These are phyloP conservation scores for Malacosoma neustria DNA, from an alignment of 2,888 invertebrate species.

Conservation along the genomic window DNA sequence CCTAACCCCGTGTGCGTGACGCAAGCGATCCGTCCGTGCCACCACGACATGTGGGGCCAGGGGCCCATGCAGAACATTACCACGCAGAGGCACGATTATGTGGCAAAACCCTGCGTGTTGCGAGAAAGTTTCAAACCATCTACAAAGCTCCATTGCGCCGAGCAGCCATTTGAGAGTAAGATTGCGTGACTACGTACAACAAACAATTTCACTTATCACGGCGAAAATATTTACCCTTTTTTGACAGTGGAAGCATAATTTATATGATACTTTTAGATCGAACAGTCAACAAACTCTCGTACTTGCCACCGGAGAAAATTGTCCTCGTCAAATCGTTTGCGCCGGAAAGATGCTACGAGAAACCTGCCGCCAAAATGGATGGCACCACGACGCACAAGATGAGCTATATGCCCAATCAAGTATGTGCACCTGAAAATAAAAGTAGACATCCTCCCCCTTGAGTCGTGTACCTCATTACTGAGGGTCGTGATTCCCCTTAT, in stretches of 20 bases:
- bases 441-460: no score
- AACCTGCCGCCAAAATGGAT: conserved; percentile 70
- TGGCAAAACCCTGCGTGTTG: conserved; percentile 72
- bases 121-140: conserved; percentile 45
- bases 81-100: conserved; percentile 83
- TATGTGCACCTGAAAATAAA: no score
- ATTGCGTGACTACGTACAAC: no score
- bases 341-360: conserved; percentile 60
- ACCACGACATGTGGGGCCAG: conserved; percentile 76
- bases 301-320: conserved; percentile 67
- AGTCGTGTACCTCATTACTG: no score
- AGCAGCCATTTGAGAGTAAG: conserved; percentile 54
- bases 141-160: conserved; percentile 34
- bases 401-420: conserved; percentile 73
- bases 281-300: conserved; percentile 79
- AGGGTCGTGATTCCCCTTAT: no score
- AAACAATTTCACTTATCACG: no score
- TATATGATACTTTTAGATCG: conserved; percentile 63
- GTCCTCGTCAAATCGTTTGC: conserved; percentile 52
- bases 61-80: conserved; percentile 83
- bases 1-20: conserved; percentile 72
- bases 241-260: no score
- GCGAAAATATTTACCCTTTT: no score
- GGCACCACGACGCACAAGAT: conserved; percentile 70
- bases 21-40: conserved; percentile 75